phyloP scores from a whole-genome alignment of 2,113 vertebrate genomes.

The Butorides virescens region DNA sequence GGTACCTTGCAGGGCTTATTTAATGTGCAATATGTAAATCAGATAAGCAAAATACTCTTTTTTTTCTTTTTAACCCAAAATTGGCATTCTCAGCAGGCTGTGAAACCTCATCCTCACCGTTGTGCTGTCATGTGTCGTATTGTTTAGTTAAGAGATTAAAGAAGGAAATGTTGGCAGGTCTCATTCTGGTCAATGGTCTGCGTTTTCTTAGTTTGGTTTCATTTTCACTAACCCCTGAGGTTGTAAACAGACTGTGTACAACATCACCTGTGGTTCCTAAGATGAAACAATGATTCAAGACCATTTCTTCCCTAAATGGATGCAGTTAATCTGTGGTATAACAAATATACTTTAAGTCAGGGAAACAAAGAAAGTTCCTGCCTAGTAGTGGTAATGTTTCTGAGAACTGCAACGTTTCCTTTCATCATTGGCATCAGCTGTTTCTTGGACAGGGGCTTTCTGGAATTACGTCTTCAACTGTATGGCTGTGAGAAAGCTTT shows the following conservation, averaged over 20 bases:
- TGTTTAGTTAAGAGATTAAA: constrained; percentile 62
- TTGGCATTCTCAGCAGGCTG: neutral
- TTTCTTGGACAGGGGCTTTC: neutral
- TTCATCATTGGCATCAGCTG: neutral
- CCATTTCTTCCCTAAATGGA: constrained; percentile 42
- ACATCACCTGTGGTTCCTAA: constrained; percentile 66
- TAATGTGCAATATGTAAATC: constrained; percentile 54
- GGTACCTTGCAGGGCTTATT: constrained; percentile 42
- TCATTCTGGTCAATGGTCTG: constrained; percentile 51
- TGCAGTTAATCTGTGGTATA: constrained; percentile 55
- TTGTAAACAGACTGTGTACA: constrained; percentile 60
- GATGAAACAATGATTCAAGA: constrained; percentile 49
- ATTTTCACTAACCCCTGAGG: constrained; percentile 53
- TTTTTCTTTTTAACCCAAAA: constrained; percentile 17
- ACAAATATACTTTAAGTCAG: constrained; percentile 28
- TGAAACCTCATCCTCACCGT: constrained; percentile 25
- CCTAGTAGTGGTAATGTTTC: neutral
- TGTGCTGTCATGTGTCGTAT: neutral
- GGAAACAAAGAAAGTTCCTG: constrained; percentile 29
- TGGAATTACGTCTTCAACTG: neutral
- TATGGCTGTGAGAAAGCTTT: neutral
- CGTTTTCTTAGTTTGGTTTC: constrained; percentile 53
- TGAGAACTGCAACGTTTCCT: neutral
- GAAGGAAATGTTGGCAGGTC: constrained; percentile 49
- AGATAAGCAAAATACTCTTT: neutral